Conservation (phyloP, 2,113 vertebrate species). For the Salvator merianae region DNA sequence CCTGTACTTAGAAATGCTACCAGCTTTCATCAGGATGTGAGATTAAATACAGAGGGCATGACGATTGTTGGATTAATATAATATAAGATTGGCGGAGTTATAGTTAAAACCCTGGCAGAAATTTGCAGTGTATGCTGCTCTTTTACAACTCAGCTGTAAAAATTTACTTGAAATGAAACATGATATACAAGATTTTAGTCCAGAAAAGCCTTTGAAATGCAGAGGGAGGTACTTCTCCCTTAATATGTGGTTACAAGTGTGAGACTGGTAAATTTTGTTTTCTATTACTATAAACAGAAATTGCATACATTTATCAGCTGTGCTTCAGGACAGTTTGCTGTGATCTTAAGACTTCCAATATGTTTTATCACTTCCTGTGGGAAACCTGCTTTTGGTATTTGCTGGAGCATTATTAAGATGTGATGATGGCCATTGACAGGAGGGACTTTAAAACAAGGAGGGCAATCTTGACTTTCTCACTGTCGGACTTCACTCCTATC, state of each 20-base stretch:
- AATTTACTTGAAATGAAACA: conserved; percentile 75
- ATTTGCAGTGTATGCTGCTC: conserved; percentile 73
- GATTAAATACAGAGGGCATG: conserved; percentile 72
- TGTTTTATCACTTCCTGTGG: not conserved
- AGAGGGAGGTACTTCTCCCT: not conserved
- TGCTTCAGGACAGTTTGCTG: conserved; percentile 43
- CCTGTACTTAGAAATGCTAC: conserved; percentile 55
- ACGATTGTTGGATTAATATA: conserved; percentile 72
- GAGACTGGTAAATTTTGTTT: conserved; percentile 67
- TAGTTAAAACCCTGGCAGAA: conserved; percentile 73
- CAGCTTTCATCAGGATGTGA: conserved; percentile 59
- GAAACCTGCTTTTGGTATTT: not conserved
- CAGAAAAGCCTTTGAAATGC: conserved; percentile 58
- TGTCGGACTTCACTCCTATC: no score
- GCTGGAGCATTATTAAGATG: not conserved
- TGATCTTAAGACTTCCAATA: conserved; percentile 38
- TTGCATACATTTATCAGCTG: conserved; percentile 63
- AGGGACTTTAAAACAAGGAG: not conserved
- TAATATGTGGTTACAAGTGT: conserved; percentile 66
- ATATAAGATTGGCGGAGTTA: conserved; percentile 68
- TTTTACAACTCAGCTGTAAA: conserved; percentile 76
- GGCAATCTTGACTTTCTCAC: no score
- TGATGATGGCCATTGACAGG: no score
- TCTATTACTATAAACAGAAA: conserved; percentile 69
- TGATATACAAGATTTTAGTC: conserved; percentile 71